phyloP scores from a whole-genome alignment of 2,888 invertebrate species.

The Tipula unca region DNA sequence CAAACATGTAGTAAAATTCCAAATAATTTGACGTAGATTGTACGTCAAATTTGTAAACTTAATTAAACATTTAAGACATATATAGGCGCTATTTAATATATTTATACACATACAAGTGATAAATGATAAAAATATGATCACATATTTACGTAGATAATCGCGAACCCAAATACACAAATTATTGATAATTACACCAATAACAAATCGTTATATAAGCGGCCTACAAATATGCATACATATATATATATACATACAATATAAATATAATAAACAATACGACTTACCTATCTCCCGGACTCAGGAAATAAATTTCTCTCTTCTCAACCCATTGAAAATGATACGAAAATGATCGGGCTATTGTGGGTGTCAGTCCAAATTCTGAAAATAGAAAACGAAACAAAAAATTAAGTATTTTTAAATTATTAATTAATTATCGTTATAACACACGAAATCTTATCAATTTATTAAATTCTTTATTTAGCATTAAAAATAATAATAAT shows the following conservation, averaged over 20 bases:
- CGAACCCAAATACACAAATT: background rate
- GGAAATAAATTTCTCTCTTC: constrained; percentile 38
- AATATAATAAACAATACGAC: constrained; percentile 17
- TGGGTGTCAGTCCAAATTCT: constrained; percentile 15
- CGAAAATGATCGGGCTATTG: background rate
- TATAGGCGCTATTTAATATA: background rate
- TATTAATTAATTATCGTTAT: background rate
- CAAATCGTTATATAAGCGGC: too few species aligned
- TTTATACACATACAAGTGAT: background rate
- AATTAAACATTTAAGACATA: background rate
- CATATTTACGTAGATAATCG: background rate
- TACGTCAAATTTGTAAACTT: background rate
- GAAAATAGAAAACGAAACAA: background rate
- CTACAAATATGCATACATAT: background rate
- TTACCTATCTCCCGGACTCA: constrained; percentile 42
- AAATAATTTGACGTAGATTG: background rate
- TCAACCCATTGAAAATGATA: constrained; percentile 40
- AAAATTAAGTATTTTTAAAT: background rate
- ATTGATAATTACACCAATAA: background rate
- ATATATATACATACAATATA: background rate
- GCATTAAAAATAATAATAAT: too few species aligned
- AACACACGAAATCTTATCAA: background rate
- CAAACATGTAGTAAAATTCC: too few species aligned
- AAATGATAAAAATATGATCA: background rate
- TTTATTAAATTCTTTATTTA: too few species aligned